A percentile compares a stretch with the other conserved stretches of the same genome.
phyloP scores from a whole-genome alignment of 2,888 invertebrate genomes.

The Epinotia brunnichana region DNA sequence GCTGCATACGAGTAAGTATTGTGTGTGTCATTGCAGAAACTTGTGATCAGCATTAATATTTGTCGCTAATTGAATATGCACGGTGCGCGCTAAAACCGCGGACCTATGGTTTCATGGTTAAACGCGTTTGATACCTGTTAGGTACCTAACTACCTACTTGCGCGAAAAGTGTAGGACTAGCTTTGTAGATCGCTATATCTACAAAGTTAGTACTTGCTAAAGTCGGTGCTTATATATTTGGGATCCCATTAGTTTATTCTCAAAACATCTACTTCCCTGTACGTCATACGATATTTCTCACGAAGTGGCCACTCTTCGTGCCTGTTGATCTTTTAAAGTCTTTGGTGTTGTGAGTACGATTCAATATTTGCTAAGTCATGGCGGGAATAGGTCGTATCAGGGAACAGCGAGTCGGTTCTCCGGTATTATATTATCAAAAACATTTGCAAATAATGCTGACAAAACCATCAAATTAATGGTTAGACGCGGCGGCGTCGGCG shows the following conservation, averaged over 20 bases:
- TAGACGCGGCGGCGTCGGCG: conserved; percentile 50
- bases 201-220: no score
- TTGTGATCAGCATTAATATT: conserved; percentile 72
- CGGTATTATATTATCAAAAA: conserved; percentile 29
- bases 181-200: neutral
- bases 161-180: neutral
- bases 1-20: conserved; percentile 46
- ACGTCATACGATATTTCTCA: neutral
- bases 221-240: neutral
- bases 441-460: conserved; percentile 46
- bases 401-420: neutral
- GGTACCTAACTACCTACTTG: neutral
- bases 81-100: conserved; percentile 9
- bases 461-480: conserved; percentile 65
- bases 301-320: neutral
- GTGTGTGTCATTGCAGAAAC: conserved; percentile 62
- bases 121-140: neutral
- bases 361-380: neutral
- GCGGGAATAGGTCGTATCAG: neutral
- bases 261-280: neutral
- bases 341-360: neutral
- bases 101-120: conserved; percentile 21
- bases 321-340: neutral
- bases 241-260: neutral
- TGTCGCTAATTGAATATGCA: conserved; percentile 43